These are phyloP conservation scores for Nyctibius bracteatus DNA, from an alignment of 2,113 vertebrate species.

Conservation along the genomic window DNA sequence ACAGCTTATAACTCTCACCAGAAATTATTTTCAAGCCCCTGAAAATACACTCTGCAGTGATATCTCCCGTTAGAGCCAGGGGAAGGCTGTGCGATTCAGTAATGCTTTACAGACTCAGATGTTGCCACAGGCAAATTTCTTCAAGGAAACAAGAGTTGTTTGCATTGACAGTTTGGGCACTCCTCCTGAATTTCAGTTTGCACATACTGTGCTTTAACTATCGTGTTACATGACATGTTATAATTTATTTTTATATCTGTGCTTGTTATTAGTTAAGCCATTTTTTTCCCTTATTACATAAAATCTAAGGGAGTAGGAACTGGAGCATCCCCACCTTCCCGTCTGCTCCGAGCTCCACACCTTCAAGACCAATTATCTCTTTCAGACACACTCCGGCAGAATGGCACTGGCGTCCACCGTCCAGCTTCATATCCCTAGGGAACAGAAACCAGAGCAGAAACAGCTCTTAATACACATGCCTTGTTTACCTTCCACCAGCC, in stretches of 20 bases:
- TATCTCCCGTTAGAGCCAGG: background rate
- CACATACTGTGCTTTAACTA: background rate
- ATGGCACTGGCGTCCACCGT: constrained; percentile 88
- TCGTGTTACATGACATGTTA: background rate
- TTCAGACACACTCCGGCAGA: constrained; percentile 89
- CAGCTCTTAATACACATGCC: background rate
- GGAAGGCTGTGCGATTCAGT: background rate
- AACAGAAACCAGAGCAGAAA: constrained; percentile 57
- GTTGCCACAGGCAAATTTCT: background rate
- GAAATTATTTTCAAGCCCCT: background rate
- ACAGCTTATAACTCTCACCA: background rate
- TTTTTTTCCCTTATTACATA: background rate
- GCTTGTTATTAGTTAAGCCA: background rate
- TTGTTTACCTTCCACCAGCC: background rate
- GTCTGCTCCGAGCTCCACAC: constrained; percentile 94
- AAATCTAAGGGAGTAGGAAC: background rate
- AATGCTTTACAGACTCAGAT: background rate
- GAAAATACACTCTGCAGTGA: background rate
- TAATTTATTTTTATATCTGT: background rate
- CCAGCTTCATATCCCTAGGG: constrained; percentile 89
- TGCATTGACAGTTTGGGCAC: background rate
- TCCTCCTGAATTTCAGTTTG: background rate
- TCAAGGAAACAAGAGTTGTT: background rate
- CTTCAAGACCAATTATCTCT: constrained; percentile 95
- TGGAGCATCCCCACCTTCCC: constrained; percentile 86